A percentile compares a stretch with the other conserved stretches of the same genome.
Evolutionary conservation across 2,113 vertebrate genomes (phyloP).

Genomic region (Oriolus oriolus): DNA sequence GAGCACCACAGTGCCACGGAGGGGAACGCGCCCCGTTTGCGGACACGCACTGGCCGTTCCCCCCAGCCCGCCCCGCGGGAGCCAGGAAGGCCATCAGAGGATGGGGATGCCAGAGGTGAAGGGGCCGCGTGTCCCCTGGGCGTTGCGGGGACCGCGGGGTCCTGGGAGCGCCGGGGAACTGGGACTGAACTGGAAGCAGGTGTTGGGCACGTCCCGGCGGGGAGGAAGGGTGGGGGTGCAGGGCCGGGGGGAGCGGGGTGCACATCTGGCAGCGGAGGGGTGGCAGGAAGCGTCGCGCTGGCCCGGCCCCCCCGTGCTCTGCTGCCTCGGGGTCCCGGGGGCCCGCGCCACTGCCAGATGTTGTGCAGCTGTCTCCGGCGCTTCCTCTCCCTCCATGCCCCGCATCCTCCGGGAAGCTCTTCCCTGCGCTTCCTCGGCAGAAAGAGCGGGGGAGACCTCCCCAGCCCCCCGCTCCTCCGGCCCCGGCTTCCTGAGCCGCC

Average conservation of each 20-base stretch:
- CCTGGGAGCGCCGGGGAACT: background rate
- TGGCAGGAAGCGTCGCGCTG: slow-evolving; percentile 27
- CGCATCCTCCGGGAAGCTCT: slow-evolving; percentile 64
- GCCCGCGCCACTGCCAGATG: slow-evolving; percentile 66
- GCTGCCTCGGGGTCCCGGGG: slow-evolving; percentile 10
- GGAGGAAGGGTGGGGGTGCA: background rate
- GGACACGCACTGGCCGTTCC: background rate
- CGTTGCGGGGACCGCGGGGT: background rate
- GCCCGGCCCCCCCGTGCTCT: background rate
- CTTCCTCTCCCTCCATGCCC: slow-evolving; percentile 55
- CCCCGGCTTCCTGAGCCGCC: slow-evolving; percentile 42
- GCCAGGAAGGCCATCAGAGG: background rate
- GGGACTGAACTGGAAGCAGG: slow-evolving; percentile 20
- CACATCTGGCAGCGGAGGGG: slow-evolving; percentile 35
- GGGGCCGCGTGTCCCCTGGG: background rate
- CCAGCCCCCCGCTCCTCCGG: background rate
- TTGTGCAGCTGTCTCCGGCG: slow-evolving; percentile 70
- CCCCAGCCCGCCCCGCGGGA: background rate
- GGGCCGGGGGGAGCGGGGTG: background rate
- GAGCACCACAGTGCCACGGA: fast-evolving
- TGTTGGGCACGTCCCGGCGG: background rate
- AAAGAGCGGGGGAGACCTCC: background rate
- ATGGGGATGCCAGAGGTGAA: background rate
- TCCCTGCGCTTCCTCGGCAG: slow-evolving; percentile 42
- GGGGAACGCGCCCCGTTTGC: background rate